Evolutionary conservation across 2,888 invertebrate species (phyloP).

Genomic region (Calameuta pallipes): DNA sequence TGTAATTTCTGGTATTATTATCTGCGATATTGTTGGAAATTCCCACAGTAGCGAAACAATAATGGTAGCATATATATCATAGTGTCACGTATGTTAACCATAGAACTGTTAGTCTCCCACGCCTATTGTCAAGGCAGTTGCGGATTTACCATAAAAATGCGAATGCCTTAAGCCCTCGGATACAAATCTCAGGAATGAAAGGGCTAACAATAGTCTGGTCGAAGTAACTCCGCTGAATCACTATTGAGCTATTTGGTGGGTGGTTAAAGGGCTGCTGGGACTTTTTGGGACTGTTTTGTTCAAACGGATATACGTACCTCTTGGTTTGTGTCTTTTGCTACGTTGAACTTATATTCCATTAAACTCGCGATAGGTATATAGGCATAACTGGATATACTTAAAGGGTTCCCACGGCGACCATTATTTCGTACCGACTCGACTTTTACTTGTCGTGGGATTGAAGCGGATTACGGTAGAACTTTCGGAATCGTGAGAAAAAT

Average conservation of each 20-base stretch:
- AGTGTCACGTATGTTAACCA: constrained; percentile 43
- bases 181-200: constrained; percentile 34
- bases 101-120: constrained; percentile 60
- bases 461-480: neutral
- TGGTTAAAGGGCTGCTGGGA: constrained; percentile 52
- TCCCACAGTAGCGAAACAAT: constrained; percentile 41
- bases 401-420: neutral
- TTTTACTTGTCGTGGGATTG: neutral
- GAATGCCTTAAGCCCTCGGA: constrained; percentile 41
- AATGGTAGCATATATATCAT: constrained; percentile 30
- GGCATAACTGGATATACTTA: neutral
- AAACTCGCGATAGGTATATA: neutral
- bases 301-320: neutral
- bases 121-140: constrained; percentile 57
- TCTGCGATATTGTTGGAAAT: constrained; percentile 5
- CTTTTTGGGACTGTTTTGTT: constrained; percentile 35
- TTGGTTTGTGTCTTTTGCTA: neutral
- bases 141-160: constrained; percentile 54
- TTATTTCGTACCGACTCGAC: neutral
- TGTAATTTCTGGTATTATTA: neutral
- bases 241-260: constrained; percentile 48
- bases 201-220: constrained; percentile 38
- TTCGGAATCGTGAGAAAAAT: constrained; percentile 21
- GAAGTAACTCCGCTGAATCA: constrained; percentile 38
- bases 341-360: neutral